These are phyloP conservation scores for Hylomyscus alleni DNA, from an alignment of 2,797 vertebrate species.

Conservation along the genomic window DNA sequence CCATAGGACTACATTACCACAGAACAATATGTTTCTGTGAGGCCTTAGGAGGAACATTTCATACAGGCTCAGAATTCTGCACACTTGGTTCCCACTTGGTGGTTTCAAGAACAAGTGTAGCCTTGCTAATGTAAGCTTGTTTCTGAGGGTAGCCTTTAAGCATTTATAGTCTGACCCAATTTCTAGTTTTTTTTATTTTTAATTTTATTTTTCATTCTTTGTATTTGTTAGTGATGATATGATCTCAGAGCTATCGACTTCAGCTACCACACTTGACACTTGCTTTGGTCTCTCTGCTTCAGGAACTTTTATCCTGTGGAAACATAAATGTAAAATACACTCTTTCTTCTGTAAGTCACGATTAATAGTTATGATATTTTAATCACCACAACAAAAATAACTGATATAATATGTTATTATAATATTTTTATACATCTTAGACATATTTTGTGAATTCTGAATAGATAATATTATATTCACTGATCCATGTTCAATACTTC, in stretches of 20 bases:
- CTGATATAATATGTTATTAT: neutral
- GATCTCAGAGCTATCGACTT: neutral
- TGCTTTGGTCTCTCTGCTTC: neutral
- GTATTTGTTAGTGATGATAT: neutral
- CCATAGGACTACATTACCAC: neutral
- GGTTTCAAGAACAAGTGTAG: neutral
- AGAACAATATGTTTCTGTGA: neutral
- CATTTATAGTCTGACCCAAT: neutral
- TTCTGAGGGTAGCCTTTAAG: neutral
- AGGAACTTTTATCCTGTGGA: neutral
- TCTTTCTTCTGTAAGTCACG: neutral
- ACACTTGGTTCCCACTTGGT: accelerated
- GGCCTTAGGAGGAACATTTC: too few species aligned
- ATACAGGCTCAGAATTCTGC: neutral
- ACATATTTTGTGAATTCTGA: neutral
- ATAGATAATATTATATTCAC: neutral
- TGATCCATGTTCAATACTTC: neutral
- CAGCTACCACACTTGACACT: neutral
- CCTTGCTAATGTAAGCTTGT: neutral
- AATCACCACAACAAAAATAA: neutral
- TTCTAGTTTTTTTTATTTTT: neutral
- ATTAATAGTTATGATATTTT: neutral
- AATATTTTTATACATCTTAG: neutral
- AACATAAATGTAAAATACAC: neutral
- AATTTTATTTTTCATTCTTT: neutral